Evolutionary conservation across 2,888 invertebrate genomes (phyloP), one percentile per base, ranked within the genome.

Genomic region (Apodemia mormo): DNA sequence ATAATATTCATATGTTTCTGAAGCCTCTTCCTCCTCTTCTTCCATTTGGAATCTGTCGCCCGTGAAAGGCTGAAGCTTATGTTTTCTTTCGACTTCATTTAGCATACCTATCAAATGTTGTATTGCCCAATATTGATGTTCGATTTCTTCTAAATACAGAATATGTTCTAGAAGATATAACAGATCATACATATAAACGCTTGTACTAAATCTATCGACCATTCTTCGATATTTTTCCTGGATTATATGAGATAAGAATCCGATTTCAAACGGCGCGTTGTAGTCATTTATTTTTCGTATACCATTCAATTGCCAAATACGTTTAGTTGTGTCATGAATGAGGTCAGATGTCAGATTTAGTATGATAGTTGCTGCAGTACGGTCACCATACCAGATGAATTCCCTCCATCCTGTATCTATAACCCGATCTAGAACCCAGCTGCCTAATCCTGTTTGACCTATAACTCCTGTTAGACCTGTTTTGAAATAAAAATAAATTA

Each of bases 181-280:
- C 0, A 64, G 56, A 1, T 2, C 45, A 1, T n/a, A 40, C 74
- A 79, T 71, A 0, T 43, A 54, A 0, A 43, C 1, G 1, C 72
- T 75, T 0, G 74, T 75, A 22, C 81, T 81, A 61, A 80, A 85
- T 6, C 79, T 80, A 10, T 86, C 85, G 0, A 85, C 58, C 85
- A 86, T 85, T 2, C 77, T 76, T 2, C 82, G 61, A n/a, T 84
- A 86, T n/a, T 79, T 81, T 3, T 85, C 84, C 29, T 80, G 74
- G 0, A 82, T 69, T 0, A 73, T 68, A 4, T 77, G 81, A 0
- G 71, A 74, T 1, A 78, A 29, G 54, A 75, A 79, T 0, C 76
- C 76, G 4, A 74, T 37, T 66, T 77, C 78, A 61, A 75, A 78
- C 0, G 76, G 70, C 1, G 75, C 71, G 22, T 67, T 65, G 1